Evolutionary conservation across 1,140 invertebrate genomes (phyloP), one percentile per base, ranked within the genome.

Genomic region (Pissodes strobi): DNA sequence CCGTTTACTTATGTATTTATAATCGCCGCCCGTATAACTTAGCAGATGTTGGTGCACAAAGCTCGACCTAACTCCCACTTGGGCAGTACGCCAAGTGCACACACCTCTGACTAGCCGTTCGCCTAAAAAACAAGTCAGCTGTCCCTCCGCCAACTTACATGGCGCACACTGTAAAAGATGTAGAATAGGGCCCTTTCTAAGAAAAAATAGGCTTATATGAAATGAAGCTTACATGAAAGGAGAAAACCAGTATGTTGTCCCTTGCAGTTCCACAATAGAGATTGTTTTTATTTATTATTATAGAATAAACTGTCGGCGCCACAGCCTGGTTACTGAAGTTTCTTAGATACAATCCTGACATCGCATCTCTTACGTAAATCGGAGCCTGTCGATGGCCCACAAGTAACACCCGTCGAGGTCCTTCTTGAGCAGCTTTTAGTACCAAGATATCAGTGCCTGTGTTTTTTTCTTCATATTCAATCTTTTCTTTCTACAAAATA

Each of bases 361-460:
- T 71, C 1, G 84, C 84, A 67, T 84, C 83, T 58, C 82, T 75
- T 56, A 85, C 79, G 0, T 75, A 78, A 30, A 84, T 80, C n/a
- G 81, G 79, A 46, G 81, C 76, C 70, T 80, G 81, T 48, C 82
- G 76, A 5, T 79, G 79, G 12, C 82, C 83, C 12, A 84, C 78
- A 13, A 85, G 78, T 2, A 85, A 71, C 22, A 85, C 80, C 69
- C 73, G 79, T 63, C 83, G 70, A 4, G 80, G 73, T n/a, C 84
- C 83, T 72, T 84, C 84, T 48, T 78, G 78, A 3, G 81, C 80
- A 5, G 83, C 80, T 73, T 81, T 81, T 39, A 85, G 64, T 2
- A 81, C 81, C 55, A 84, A 68, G 3, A 84, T 78, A 18, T 78
- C 78, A 51, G 77, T 77, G 1, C 80, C 77, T 10, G 78, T 79